Base-by-base conservation (phyloP, 2,888 invertebrate species). In the Apeira syringaria region DNA sequence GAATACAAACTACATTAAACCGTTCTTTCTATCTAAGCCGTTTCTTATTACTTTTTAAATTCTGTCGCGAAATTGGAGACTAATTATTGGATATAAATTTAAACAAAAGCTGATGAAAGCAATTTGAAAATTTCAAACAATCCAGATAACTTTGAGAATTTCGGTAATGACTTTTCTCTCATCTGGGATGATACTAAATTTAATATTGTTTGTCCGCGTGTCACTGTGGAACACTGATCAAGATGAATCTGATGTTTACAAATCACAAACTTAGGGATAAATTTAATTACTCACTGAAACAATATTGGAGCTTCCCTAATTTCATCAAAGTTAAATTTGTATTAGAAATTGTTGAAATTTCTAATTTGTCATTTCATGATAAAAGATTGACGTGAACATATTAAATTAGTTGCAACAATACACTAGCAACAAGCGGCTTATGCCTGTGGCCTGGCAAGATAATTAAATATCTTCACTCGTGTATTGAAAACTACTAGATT, bases 221-320 rank as follows among this genome's bases (percentile, higher is more conserved):
- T 52, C 50, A 43, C 30, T 34, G 24, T 22, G 22, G 39, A 57
- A 52, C 53, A 47, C 53, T 62, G 59, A 70, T 68, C 58, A 65
- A 59, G 62, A 66, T 57, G 38, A 56, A 67, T 60, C 50, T 54
- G 47, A 57, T 61, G 60, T 64, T 63, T 64, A 59, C 53, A 50
- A 53, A 52, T 49, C 46, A 33, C 35, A 24, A 47, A 50, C 45
- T 51, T 47, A 38, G 35, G 45, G 42, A 53, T 47, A 45, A 52
- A 58, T 54, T 51, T 50, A 54, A 56, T 59, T 54, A 54, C 33
- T 47, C 33, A 47, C 43, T 39, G 42, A 38, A 33, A 47, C 47
- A 44, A 42, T 34, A 32, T 45, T 39, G 45, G 31, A 41, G 34
- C 41, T 20, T 34, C 37, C 29, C 30, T 35, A 29, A 45, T 46